Evolutionary conservation across 2,113 vertebrate genomes (phyloP).

Genomic region (Mystacornis crossleyi): DNA sequence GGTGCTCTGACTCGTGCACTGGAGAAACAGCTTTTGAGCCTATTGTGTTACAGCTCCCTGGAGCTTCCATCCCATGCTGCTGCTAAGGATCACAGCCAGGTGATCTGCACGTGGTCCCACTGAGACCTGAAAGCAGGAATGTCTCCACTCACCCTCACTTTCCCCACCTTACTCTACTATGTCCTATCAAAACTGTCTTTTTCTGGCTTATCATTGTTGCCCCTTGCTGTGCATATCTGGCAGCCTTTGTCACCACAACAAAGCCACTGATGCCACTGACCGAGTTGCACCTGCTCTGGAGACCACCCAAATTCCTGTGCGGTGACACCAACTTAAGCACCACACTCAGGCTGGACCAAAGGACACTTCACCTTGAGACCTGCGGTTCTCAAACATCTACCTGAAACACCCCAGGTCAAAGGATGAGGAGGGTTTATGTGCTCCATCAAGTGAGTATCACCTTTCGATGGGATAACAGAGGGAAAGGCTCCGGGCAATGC

Average conservation of each 20-base stretch:
- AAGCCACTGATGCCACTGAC: not conserved
- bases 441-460: too few species aligned
- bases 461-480: not conserved
- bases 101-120: not conserved
- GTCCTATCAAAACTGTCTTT: not conserved
- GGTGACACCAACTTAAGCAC: not conserved
- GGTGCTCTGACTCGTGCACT: not conserved
- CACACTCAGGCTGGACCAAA: not conserved
- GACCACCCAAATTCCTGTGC: not conserved
- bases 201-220: not conserved
- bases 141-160: not conserved
- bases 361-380: not conserved
- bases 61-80: not conserved
- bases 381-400: not conserved
- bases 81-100: not conserved
- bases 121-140: fast-evolving
- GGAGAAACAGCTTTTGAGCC: not conserved
- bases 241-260: not conserved
- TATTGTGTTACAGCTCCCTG: not conserved
- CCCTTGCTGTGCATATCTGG: not conserved
- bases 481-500: not conserved
- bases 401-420: not conserved
- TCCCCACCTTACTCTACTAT: not conserved
- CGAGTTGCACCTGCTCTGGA: not conserved
- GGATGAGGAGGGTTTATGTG: not conserved